A percentile compares a stretch with the other conserved stretches of the same genome.
These are phyloP conservation scores for Xerus rutilus DNA, from an alignment of 2,797 vertebrate genomes.

Conservation along the genomic window DNA sequence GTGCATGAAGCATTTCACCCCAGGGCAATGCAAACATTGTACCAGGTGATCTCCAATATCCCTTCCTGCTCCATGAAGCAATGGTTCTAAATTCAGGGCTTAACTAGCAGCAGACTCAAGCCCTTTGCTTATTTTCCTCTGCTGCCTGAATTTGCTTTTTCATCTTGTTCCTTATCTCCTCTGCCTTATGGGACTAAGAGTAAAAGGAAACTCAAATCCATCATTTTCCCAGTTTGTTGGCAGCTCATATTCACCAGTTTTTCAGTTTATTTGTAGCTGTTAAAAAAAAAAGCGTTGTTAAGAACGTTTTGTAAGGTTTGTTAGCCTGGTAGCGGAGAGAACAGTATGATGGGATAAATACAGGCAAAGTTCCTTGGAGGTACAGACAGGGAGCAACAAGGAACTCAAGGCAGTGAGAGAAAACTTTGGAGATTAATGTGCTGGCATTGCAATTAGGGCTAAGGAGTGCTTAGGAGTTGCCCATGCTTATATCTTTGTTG, in stretches of 20 bases:
- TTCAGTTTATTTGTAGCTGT: not conserved
- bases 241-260: not conserved
- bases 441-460: not conserved
- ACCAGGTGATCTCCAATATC: not conserved
- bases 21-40: not conserved
- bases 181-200: slow-evolving; percentile 39
- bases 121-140: not conserved
- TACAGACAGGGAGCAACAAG: not conserved
- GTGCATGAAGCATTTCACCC: not conserved
- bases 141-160: not conserved
- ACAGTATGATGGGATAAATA: fast-evolving
- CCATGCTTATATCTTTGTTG: not conserved
- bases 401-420: not conserved
- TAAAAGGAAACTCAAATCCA: slow-evolving; percentile 38
- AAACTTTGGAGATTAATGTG: not conserved
- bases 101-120: not conserved
- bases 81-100: not conserved
- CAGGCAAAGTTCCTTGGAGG: not conserved
- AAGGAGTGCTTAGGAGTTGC: not conserved
- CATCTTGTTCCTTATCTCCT: slow-evolving; percentile 43
- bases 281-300: not conserved
- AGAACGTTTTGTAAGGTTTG: not conserved
- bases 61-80: not conserved
- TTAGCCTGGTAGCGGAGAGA: not conserved
- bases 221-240: not conserved